Evolutionary conservation across 2,113 vertebrate species (phyloP), one percentile per base, ranked within the genome.

Genomic region (Callithrix jacchus): DNA sequence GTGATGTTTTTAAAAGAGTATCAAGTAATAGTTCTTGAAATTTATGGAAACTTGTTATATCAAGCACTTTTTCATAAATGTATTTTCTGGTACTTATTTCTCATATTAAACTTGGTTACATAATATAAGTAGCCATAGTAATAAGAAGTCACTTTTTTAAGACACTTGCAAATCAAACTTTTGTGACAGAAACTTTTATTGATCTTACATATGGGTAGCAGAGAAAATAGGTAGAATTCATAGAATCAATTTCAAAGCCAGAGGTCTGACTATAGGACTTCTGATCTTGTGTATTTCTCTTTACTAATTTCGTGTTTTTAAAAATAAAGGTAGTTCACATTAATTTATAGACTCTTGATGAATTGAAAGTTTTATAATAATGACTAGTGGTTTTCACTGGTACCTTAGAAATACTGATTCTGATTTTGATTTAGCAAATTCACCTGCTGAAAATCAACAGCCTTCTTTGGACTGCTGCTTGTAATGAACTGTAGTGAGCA

Each of bases 341-440:
- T 95, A 17, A 64, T 87, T 80, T 86, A 79, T 58, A 23, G 56
- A 16, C 21, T n/a, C 54, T 93, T 92, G 42, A 40, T 95, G 45
- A 23, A 37, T 14, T 76, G 61, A 58, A 20, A 56, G 8, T 92
- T 92, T 96, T 87, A 54, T 89, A 84, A 61, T 79, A 45, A 92
- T 42, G 89, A 76, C n/a, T 54, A 32, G 30, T 9, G 66, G 7
- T 83, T 94, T 89, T 93, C 47, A 70, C 49, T 93, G 56, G 35
- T 47, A 56, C 40, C 56, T 94, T 45, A 87, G 68, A 95, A 94
- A 87, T 54, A 56, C 23, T 70, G 40, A 83, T 93, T 76, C 14
- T 95, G 11, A 73, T 82, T 95, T 90, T 91, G 42, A 93, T 73
- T 81, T 61, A 49, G 42, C 42, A 87, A 49, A 80, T 81, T 71